Evolutionary conservation across 1,140 invertebrate species (phyloP), one percentile per base, ranked within the genome.

Genomic region (Bombus pascuorum): DNA sequence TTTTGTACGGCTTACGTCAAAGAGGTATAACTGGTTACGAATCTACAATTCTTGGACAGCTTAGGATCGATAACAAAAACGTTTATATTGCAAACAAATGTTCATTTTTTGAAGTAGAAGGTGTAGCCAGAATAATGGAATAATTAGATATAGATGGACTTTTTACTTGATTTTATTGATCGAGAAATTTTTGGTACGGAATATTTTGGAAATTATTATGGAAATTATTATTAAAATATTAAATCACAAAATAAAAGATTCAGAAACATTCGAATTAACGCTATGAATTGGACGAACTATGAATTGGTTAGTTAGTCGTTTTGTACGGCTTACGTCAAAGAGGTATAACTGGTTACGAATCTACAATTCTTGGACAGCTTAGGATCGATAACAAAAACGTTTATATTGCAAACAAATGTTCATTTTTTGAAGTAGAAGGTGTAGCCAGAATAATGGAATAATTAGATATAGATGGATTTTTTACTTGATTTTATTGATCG

Each of bases 1-100:
- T 81, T 73, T 57, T 76, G 68, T 80, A 80, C 78, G 34, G 57
- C 75, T 73, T 79, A 66, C 78, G 74, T 79, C 42, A 6, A 22
- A 44, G 10, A 9, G 47, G 18, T 53, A 53, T 53, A 34, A 32
- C 32, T 37, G 15, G 5, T 34, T 8, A 6, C 1, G 2, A 22
- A 34, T 22, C 8, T 34, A 34, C 22, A 68, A 34, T 34, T 15
- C 3, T 37, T 34, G 18, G 3, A 37, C 18, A 37, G 28, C 0
- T 68, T 18, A 22, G 2, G 1, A 8, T 22, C 10, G 32, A 1
- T 10, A 22, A 34, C 6, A 22, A 2, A 22, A 22, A 32, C 66
- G 18, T 68, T 32, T 37, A 9, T 68, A 34, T 68, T 1, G 8
- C 1, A 34, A 18, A 66, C 6, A 8, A 18, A 18, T 15, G 0